Conservation (phyloP, 2,888 invertebrate genomes). For the Branchipolynoe longqiensis region DNA sequence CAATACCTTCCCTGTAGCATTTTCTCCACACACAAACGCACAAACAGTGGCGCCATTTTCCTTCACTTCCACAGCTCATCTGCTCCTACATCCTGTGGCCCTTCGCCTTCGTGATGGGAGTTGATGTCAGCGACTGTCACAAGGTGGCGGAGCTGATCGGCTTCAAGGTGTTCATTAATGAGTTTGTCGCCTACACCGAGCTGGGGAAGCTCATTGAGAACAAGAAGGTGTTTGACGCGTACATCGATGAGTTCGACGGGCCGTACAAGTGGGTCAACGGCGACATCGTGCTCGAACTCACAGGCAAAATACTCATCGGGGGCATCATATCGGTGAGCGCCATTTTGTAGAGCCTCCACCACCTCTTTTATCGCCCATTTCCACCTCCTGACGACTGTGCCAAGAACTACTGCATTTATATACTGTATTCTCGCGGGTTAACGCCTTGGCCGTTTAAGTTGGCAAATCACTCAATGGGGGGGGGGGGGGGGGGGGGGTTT, state of each 20-base stretch:
- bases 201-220: slow-evolving; percentile 81
- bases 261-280: neutral
- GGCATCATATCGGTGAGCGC: slow-evolving; percentile 44
- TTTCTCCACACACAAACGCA: neutral
- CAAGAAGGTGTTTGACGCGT: slow-evolving; percentile 31
- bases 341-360: too few relatives aligned
- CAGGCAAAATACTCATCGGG: slow-evolving; percentile 28
- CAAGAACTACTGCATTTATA: too few relatives aligned
- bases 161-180: slow-evolving; percentile 94
- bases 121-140: slow-evolving; percentile 86
- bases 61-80: slow-evolving; percentile 81
- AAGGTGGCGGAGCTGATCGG: slow-evolving; percentile 91
- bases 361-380: too few relatives aligned
- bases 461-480: too few relatives aligned
- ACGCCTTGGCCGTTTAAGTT: too few relatives aligned
- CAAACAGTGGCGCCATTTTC: neutral
- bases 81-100: slow-evolving; percentile 95
- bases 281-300: slow-evolving; percentile 20
- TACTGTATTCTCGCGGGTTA: too few relatives aligned
- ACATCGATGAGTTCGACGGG: neutral
- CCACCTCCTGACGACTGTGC: too few relatives aligned
- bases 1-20: neutral
- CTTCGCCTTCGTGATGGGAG: slow-evolving; percentile 92
- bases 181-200: slow-evolving; percentile 93
- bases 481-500: too few relatives aligned